Conservation (phyloP, 2,888 invertebrate genomes). For the Chorisops tibialis region DNA sequence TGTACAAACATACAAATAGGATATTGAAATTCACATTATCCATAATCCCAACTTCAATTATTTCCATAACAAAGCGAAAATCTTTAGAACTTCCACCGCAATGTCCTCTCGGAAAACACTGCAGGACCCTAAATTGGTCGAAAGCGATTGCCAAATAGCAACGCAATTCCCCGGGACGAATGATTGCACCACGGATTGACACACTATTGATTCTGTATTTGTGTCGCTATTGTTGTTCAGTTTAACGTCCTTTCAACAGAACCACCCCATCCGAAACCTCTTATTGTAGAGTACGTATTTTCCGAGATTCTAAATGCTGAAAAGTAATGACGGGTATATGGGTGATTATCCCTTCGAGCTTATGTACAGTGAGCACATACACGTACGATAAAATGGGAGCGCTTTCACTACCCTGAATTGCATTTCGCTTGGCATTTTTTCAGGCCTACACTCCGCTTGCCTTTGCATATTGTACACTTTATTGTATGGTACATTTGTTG, state of each 20-base stretch:
- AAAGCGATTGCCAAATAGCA: neutral
- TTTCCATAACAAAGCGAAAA: neutral
- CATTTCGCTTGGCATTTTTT: conserved; percentile 3
- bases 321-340: conserved; percentile 23
- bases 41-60: conserved; percentile 6
- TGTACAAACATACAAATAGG: neutral
- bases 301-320: neutral
- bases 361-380: conserved; percentile 6
- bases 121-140: conserved; percentile 1
- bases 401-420: conserved; percentile 7
- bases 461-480: neutral
- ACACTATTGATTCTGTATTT: conserved; percentile 16
- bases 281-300: conserved; percentile 9
- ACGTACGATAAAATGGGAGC: neutral
- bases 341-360: conserved; percentile 22
- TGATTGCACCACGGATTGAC: conserved; percentile 6
- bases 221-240: conserved; percentile 20
- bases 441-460: neutral
- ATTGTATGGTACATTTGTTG: conserved; percentile 1
- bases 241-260: conserved; percentile 20
- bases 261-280: conserved; percentile 5
- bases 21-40: neutral
- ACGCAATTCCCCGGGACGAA: neutral
- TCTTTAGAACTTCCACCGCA: conserved; percentile 10
- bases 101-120: neutral